Conservation (phyloP, 2,113 vertebrate genomes). For the Narcine bancroftii region DNA sequence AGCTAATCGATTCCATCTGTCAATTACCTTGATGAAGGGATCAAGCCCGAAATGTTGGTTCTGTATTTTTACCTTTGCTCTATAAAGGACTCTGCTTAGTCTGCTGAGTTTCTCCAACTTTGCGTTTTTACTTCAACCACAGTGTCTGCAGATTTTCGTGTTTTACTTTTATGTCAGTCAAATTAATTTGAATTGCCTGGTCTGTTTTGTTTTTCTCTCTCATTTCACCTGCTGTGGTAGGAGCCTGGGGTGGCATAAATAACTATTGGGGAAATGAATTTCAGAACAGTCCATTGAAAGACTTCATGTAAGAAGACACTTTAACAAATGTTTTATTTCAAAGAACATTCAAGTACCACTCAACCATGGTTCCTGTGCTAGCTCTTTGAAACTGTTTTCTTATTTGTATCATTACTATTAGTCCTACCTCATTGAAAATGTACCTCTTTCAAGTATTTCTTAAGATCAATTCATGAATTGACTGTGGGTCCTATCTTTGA, state of each 20-base stretch:
- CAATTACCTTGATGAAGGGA: no score
- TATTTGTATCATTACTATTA: neutral
- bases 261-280: neutral
- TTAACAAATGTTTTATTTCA: neutral
- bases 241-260: neutral
- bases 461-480: no score
- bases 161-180: no score
- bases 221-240: neutral
- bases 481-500: no score
- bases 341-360: neutral
- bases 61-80: no score
- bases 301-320: neutral
- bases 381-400: neutral
- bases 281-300: neutral
- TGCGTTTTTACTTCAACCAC: no score
- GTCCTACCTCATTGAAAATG: neutral
- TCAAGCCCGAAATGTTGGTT: no score
- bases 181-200: neutral
- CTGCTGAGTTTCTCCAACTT: no score
- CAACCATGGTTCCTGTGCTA: neutral
- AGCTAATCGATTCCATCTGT: no score
- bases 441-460: neutral
- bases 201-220: neutral
- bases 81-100: no score
- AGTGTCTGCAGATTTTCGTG: no score